A percentile compares a stretch with the other conserved stretches of the same genome.
These are phyloP conservation scores for Antennarius maculatus DNA, from an alignment of 2,797 vertebrate genomes.

Conservation along the genomic window DNA sequence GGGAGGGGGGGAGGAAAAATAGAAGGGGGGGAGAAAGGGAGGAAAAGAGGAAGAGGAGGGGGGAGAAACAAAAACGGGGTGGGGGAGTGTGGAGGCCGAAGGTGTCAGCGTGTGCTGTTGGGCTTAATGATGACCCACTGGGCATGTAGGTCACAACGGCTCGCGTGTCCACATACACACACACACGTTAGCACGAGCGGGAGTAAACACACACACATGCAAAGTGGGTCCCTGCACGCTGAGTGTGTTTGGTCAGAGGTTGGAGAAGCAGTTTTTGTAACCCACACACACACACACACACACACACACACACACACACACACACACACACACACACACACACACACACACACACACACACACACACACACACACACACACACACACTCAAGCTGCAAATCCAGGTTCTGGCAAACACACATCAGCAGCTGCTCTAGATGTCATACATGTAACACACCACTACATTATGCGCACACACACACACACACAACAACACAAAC, in stretches of 20 bases:
- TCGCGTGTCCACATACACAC: constrained; percentile 48
- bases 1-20: constrained; percentile 34
- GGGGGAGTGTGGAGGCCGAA: constrained; percentile 31
- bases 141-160: constrained; percentile 76
- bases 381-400: constrained; percentile 22
- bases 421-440: constrained; percentile 58
- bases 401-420: constrained; percentile 31
- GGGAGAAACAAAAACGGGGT: constrained; percentile 60
- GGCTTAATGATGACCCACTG: constrained; percentile 73
- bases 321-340: background rate
- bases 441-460: constrained; percentile 64
- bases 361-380: too few species aligned
- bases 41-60: constrained; percentile 61
- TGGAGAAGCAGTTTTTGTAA: constrained; percentile 81
- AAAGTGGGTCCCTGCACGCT: constrained; percentile 57
- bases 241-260: constrained; percentile 71
- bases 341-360: constrained; percentile 21
- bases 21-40: constrained; percentile 48
- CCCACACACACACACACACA: constrained; percentile 23
- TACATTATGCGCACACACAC: constrained; percentile 72
- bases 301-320: background rate
- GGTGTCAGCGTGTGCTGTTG: constrained; percentile 70
- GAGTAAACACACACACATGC: constrained; percentile 38
- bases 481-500: constrained; percentile 42
- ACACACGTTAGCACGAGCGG: constrained; percentile 48